These are phyloP conservation scores for Accipiter virgatus DNA, from an alignment of 2,113 vertebrate genomes.

Conservation along the genomic window DNA sequence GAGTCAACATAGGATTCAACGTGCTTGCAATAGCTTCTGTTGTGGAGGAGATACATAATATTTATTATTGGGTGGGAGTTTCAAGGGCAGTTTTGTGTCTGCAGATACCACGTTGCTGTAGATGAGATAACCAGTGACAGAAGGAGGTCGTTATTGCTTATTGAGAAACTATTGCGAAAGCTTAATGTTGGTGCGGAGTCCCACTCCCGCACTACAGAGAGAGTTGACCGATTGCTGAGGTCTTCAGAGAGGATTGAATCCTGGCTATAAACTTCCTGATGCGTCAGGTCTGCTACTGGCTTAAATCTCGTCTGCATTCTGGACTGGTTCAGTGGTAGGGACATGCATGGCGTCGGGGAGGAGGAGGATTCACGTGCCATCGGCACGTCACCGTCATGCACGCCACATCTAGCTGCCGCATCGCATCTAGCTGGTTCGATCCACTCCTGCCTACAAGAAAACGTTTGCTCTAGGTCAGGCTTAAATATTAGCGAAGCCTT, in stretches of 20 bases:
- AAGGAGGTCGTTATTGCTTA: not conserved
- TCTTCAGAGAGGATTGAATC: not conserved
- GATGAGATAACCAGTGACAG: not conserved
- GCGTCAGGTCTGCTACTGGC: not conserved
- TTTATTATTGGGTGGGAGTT: not conserved
- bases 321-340: not conserved
- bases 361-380: not conserved
- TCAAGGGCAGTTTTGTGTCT: not conserved
- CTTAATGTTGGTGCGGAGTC: not conserved
- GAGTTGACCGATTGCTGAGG: not conserved
- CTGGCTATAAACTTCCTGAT: not conserved
- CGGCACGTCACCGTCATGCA: rapidly evolving
- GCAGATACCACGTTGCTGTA: not conserved
- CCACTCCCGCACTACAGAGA: not conserved
- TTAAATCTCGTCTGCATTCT: not conserved
- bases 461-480: not conserved
- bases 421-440: not conserved
- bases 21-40: not conserved
- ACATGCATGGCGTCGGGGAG: rapidly evolving
- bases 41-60: not conserved
- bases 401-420: not conserved
- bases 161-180: not conserved
- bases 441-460: not conserved
- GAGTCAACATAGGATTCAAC: not conserved
- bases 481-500: not conserved